Percentiles rank a stretch among this genome's conserved stretches.
Evolutionary conservation across 1,140 invertebrate genomes (phyloP).

Genomic region (Atta colombica): DNA sequence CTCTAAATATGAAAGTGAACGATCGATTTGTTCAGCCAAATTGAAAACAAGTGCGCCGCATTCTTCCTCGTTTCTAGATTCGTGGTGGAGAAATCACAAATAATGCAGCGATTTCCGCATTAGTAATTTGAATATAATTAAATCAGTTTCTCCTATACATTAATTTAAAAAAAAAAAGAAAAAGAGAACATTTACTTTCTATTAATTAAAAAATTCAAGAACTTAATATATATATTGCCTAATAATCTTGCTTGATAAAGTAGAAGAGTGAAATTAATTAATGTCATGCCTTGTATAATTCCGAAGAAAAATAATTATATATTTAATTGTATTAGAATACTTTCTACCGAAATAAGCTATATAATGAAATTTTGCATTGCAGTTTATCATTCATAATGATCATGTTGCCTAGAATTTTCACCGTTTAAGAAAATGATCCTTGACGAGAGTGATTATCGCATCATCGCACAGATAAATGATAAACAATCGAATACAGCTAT

Average conservation of each 20-base stretch:
- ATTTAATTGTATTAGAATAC: background rate
- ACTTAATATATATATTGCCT: background rate
- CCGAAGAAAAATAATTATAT: conserved; percentile 1
- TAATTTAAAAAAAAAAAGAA: background rate
- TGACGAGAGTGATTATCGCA: conserved; percentile 36
- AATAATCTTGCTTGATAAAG: background rate
- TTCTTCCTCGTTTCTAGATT: background rate
- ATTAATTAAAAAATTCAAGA: conserved; percentile 10
- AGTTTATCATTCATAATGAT: background rate
- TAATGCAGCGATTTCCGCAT: background rate
- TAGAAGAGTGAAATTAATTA: conserved; percentile 5
- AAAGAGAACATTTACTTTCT: background rate
- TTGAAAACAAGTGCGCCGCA: background rate
- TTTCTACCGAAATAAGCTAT: background rate
- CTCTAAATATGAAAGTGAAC: conserved; percentile 42
- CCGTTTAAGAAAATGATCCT: background rate
- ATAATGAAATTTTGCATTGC: background rate
- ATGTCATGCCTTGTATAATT: background rate
- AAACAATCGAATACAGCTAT: conserved; percentile 9
- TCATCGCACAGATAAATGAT: background rate
- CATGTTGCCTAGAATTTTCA: background rate
- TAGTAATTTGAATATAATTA: background rate
- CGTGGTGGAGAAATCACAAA: background rate
- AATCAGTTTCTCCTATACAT: background rate
- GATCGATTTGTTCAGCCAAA: conserved; percentile 43